Evolutionary conservation across 2,113 vertebrate genomes (phyloP).

Genomic region (Catharus fuscescens): DNA sequence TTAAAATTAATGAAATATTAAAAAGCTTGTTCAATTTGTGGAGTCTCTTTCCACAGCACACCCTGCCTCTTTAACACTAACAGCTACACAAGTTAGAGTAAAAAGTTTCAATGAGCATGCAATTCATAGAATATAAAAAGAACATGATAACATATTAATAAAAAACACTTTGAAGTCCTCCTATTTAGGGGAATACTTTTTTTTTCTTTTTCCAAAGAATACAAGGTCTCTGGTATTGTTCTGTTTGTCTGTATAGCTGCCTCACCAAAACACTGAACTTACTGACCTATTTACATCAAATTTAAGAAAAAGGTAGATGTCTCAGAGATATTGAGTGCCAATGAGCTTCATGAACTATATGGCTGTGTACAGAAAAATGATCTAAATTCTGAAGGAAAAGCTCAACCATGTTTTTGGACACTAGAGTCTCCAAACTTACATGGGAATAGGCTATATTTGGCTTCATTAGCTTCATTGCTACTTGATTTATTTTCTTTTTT

Average conservation of each 20-base stretch:
- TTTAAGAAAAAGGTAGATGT: neutral
- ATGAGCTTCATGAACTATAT: neutral
- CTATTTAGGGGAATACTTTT: neutral
- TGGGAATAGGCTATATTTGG: neutral
- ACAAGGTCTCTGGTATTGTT: neutral
- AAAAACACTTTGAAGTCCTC: neutral
- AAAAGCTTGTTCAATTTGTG: neutral
- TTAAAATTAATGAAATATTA: neutral
- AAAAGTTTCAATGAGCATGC: neutral
- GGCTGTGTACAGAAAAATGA: neutral
- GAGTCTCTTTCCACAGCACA: neutral
- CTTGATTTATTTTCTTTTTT: neutral
- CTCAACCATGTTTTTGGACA: neutral
- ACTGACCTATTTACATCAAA: neutral
- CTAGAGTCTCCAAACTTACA: neutral
- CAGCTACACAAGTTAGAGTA: neutral
- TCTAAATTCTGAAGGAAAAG: neutral
- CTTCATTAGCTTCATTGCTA: neutral
- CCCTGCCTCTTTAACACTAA: neutral
- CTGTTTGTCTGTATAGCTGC: neutral
- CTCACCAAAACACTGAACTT: neutral
- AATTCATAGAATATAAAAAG: neutral
- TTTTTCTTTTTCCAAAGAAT: neutral
- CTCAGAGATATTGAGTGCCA: neutral
- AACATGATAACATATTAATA: neutral